Evolutionary conservation across 2,797 vertebrate species (phyloP), one percentile per base, ranked within the genome.

Genomic region (Antrozous pallidus): DNA sequence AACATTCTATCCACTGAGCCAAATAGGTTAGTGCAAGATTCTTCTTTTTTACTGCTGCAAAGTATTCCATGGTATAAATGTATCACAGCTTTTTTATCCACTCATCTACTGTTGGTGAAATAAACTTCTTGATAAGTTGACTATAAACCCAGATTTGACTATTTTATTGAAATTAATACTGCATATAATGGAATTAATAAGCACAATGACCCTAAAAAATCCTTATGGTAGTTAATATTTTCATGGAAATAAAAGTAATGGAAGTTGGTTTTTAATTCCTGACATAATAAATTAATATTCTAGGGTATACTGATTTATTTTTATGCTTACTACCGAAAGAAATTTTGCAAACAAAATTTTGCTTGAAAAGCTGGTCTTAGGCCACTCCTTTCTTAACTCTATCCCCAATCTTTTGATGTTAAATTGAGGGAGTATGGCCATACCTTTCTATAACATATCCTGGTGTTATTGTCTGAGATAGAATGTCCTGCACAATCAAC

Each of bases 181-280:
- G 14, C 26, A 20, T 84, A 26, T 47, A 65, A 49, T 85, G 38
- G 22, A 96, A 79, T 80, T 94, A 80, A 33, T 93, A 71, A 8
- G 84, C 6, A 49, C 40, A 56, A 58, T 67, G 63, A 49, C 36
- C 33, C 54, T 82, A 33, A 47, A 70, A 77, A 81, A 71, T 24
- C 4, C 7, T 79, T 70, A 80, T n/a, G 51, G 2, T 89, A 67
- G 24, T 58, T 56, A 58, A 83, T 75, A 95, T 90, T 92, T 85
- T 92, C 73, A 92, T 90, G 45, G 22, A 78, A 95, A 86, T 94
- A 49, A 61, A 93, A 91, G 18, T n/a, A 88, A 63, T 84, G n/a
- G 78, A 20, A 89, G 17, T 90, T 96, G 11, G 12, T 65, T 93
- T 93, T 95, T 79, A 79, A 67, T 73, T n/a, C 26, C 40, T 69